Conservation (phyloP, 2,113 vertebrate species). For the Taurulus bubalis region DNA sequence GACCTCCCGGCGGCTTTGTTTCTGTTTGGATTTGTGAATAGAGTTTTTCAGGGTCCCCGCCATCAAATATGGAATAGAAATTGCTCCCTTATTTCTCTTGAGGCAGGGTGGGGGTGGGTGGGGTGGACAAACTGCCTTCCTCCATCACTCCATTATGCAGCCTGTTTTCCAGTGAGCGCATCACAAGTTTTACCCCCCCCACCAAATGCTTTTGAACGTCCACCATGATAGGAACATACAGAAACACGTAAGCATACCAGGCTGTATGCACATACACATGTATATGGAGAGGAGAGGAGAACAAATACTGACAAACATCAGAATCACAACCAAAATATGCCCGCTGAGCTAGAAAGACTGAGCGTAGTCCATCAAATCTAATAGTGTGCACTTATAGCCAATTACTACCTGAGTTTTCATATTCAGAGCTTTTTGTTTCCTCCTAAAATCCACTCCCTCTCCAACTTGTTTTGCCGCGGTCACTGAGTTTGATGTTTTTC, state of each 20-base stretch:
- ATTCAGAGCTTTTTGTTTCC: constrained; percentile 24
- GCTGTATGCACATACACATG: constrained; percentile 15
- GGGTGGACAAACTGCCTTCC: constrained; percentile 76
- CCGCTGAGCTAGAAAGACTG: not conserved
- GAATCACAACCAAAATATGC: not conserved
- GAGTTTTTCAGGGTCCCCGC: constrained; percentile 91
- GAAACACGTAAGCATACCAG: constrained; percentile 56
- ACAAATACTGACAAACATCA: not conserved
- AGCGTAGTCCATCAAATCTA: constrained; percentile 5
- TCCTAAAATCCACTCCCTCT: constrained; percentile 19
- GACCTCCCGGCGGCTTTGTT: constrained; percentile 99
- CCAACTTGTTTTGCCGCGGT: constrained; percentile 40
- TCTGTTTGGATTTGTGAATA: constrained; percentile 99
- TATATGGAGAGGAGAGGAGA: not conserved
- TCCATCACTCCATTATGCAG: constrained; percentile 98
- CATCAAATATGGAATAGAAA: constrained; percentile 99
- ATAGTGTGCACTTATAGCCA: not conserved
- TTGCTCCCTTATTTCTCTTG: constrained; percentile 98
- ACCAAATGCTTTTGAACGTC: constrained; percentile 78
- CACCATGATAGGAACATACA: constrained; percentile 26
- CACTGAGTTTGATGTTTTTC: constrained; percentile 58
- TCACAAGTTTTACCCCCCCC: constrained; percentile 92
- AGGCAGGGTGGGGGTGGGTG: constrained; percentile 80
- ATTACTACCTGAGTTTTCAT: not conserved
- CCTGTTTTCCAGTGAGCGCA: constrained; percentile 99